Percentiles rank a stretch among this genome's conserved stretches.
These are phyloP conservation scores for Willisornis vidua DNA, from an alignment of 2,113 vertebrate genomes.

Conservation along the genomic window DNA sequence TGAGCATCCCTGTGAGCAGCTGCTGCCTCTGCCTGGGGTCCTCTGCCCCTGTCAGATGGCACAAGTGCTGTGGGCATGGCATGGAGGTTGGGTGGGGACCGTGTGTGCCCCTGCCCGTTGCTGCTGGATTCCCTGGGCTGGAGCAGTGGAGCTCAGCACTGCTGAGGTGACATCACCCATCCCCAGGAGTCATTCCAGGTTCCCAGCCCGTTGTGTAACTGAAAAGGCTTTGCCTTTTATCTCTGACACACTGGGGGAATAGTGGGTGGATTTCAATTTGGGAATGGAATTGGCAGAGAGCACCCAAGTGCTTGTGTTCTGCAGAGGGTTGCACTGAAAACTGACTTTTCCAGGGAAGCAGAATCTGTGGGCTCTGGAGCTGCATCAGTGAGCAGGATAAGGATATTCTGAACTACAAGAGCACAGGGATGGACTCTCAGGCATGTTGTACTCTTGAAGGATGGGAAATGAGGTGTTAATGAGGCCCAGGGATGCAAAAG, in stretches of 20 bases:
- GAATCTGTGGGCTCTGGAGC: neutral
- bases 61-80: neutral
- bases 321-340: neutral
- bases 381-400: neutral
- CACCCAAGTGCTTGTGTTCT: neutral
- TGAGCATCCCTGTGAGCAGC: neutral
- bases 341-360: neutral
- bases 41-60: neutral
- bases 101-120: fast-evolving
- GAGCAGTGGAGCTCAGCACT: neutral
- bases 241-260: neutral
- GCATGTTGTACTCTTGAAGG: neutral
- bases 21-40: neutral
- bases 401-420: neutral
- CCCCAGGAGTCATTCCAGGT: neutral
- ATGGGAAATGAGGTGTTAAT: neutral
- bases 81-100: fast-evolving
- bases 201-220: neutral
- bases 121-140: neutral
- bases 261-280: neutral
- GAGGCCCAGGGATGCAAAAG: neutral
- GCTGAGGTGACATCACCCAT: slow-evolving; percentile 21
- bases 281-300: neutral
- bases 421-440: neutral
- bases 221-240: neutral